Conservation (phyloP, 37 sponge, comb jelly and placozoan genomes). For the Aphrocallistes beatrix region DNA sequence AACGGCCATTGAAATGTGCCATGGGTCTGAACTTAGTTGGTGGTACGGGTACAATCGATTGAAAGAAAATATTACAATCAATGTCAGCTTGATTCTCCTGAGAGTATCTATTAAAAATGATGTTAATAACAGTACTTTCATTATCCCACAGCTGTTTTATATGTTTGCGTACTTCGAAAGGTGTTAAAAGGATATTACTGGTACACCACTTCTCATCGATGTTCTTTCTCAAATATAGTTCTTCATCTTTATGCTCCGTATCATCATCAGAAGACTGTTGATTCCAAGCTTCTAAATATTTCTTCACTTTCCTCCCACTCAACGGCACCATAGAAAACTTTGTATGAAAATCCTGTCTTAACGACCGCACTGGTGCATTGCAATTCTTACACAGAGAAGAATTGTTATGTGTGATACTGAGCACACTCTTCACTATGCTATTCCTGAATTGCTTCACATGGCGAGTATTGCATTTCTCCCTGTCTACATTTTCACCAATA, state of each 20-base stretch:
- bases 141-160: constrained; percentile 40
- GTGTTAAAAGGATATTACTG: constrained; percentile 23
- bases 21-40: constrained; percentile 79
- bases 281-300: constrained; percentile 29
- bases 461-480: constrained; percentile 21
- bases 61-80: constrained; percentile 55
- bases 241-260: background rate
- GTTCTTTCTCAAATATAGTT: background rate
- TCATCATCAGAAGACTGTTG: constrained; percentile 19
- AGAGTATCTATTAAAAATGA: constrained; percentile 32
- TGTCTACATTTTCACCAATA: background rate
- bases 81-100: background rate
- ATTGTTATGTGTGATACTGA: constrained; percentile 18
- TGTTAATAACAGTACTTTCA: constrained; percentile 34
- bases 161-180: constrained; percentile 59
- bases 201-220: constrained; percentile 14
- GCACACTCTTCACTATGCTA: constrained; percentile 28
- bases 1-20: constrained; percentile 28
- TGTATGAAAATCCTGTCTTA: constrained; percentile 45
- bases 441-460: constrained; percentile 37
- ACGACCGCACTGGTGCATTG: constrained; percentile 44
- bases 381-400: constrained; percentile 55
- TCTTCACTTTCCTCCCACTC: constrained; percentile 30
- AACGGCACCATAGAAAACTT: constrained; percentile 54
- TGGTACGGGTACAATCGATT: constrained; percentile 65